Evolutionary conservation across 1,140 invertebrate genomes (phyloP).

Genomic region (Chlorops oryzae): DNA sequence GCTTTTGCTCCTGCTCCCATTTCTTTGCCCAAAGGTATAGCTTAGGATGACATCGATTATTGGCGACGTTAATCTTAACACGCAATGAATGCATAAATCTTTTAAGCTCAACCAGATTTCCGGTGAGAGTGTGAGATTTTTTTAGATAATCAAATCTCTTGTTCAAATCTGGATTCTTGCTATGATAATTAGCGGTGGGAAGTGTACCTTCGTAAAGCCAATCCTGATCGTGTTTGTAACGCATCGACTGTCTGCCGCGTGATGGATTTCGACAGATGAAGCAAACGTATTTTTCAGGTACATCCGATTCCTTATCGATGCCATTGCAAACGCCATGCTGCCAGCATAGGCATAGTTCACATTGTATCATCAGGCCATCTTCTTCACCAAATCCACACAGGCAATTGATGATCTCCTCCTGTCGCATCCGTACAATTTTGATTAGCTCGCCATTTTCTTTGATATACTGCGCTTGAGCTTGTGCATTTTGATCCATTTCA

Average conservation of each 20-base stretch:
- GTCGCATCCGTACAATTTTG: constrained; percentile 61
- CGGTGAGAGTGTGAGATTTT: constrained; percentile 65
- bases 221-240: constrained; percentile 78
- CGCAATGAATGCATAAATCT: constrained; percentile 64
- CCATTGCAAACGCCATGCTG: constrained; percentile 86
- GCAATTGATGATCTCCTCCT: constrained; percentile 82
- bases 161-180: constrained; percentile 34
- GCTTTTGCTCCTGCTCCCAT: constrained; percentile 55
- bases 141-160: constrained; percentile 53
- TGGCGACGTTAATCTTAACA: constrained; percentile 71
- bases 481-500: constrained; percentile 7
- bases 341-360: constrained; percentile 90
- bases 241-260: constrained; percentile 61
- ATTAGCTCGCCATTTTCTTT: constrained; percentile 58
- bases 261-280: constrained; percentile 76
- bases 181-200: constrained; percentile 53
- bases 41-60: constrained; percentile 73
- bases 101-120: constrained; percentile 60
- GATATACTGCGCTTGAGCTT: constrained; percentile 41
- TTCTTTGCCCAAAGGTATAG: constrained; percentile 79
- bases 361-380: constrained; percentile 92
- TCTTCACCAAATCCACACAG: constrained; percentile 75
- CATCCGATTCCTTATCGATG: constrained; percentile 69
- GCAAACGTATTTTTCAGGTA: constrained; percentile 87
- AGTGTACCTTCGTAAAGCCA: constrained; percentile 78